phyloP scores from a whole-genome alignment of 2,888 invertebrate species.

The Melieria picta region DNA sequence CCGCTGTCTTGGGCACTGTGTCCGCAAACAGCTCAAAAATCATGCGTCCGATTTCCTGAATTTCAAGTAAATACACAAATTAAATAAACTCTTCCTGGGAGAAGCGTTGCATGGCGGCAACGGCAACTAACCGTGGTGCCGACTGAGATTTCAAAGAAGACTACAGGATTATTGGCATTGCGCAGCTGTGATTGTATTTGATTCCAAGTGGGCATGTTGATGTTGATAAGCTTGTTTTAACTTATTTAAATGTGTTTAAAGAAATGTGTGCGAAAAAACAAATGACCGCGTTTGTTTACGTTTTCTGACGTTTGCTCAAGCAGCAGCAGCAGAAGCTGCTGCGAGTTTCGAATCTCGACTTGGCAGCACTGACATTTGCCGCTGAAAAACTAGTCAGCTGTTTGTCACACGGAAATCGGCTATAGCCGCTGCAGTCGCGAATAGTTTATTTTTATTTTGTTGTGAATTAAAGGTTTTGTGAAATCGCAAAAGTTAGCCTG shows the following conservation, averaged over 20 bases:
- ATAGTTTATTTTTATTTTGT: no score
- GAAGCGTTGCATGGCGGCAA: neutral
- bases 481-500: no score
- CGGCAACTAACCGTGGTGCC: conserved; percentile 82
- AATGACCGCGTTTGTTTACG: conserved; percentile 25
- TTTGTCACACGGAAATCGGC: no score
- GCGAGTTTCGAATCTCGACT: no score
- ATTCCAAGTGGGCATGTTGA: conserved; percentile 89
- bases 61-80: neutral
- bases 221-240: neutral
- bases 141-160: conserved; percentile 97
- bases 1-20: conserved; percentile 94
- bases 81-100: neutral
- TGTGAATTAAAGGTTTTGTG: no score
- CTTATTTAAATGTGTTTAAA: conserved; percentile 10
- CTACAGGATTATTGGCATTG: conserved; percentile 96
- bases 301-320: conserved; percentile 9
- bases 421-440: no score
- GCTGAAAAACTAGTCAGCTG: no score
- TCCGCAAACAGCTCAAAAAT: conserved; percentile 98
- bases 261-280: conserved; percentile 2
- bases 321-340: no score
- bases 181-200: conserved; percentile 91
- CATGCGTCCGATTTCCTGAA: conserved; percentile 94
- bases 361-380: no score